Evolutionary conservation across 2,888 invertebrate genomes (phyloP).

Genomic region (Zygothrica quintamaculata): DNA sequence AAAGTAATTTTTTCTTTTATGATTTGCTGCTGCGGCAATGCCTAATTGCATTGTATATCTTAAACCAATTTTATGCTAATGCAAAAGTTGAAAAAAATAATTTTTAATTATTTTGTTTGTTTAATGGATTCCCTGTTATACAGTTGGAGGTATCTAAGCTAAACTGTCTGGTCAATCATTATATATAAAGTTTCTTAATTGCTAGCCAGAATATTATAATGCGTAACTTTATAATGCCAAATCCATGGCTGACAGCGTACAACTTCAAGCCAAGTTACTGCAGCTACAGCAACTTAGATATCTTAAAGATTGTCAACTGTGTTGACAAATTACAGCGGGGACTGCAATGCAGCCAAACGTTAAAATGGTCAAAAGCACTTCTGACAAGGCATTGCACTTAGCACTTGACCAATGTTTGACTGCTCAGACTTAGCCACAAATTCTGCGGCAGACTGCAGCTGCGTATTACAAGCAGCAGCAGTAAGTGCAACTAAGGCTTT

Average conservation of each 20-base stretch:
- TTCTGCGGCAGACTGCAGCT: slow-evolving; percentile 5
- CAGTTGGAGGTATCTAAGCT: slow-evolving; percentile 5
- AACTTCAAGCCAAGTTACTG: slow-evolving; percentile 32
- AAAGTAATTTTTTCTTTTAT: slow-evolving; percentile 61
- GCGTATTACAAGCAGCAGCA: slow-evolving; percentile 39
- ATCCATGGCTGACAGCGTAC: slow-evolving; percentile 17
- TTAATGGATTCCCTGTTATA: too few species aligned
- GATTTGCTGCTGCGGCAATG: slow-evolving; percentile 43
- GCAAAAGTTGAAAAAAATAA: slow-evolving; percentile 41
- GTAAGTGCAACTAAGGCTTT: slow-evolving; percentile 47
- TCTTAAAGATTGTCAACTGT: slow-evolving; percentile 64
- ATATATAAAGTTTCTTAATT: slow-evolving; percentile 43
- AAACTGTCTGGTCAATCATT: slow-evolving; percentile 36
- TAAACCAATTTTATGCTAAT: slow-evolving; percentile 57
- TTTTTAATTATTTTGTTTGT: slow-evolving; percentile 6
- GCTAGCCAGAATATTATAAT: slow-evolving; percentile 44
- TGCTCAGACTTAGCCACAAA: slow-evolving; percentile 19
- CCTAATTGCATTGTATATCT: slow-evolving; percentile 54
- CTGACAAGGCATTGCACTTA: slow-evolving; percentile 76
- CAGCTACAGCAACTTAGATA: slow-evolving; percentile 57
- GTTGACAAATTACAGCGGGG: slow-evolving; percentile 57
- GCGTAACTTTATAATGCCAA: slow-evolving; percentile 37
- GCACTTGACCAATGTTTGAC: slow-evolving; percentile 56
- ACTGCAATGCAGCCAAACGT: slow-evolving; percentile 47
- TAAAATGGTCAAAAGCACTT: slow-evolving; percentile 59